Percentiles rank a stretch among this genome's conserved stretches.
Conservation (phyloP, 2,888 invertebrate genomes). For the Urechis unicinctus region DNA sequence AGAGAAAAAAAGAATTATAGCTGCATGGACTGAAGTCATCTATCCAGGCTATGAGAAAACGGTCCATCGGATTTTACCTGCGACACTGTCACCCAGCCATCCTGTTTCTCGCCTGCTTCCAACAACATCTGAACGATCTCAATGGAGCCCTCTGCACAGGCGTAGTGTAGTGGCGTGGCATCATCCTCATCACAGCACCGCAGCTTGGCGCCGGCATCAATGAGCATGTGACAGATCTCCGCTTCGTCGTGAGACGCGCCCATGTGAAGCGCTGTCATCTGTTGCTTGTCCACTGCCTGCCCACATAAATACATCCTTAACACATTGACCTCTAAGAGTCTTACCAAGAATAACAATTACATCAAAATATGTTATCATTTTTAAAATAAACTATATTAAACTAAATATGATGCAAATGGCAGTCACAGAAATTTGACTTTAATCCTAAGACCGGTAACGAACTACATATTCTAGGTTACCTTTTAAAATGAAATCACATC, state of each 20-base stretch:
- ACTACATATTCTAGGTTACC: no score
- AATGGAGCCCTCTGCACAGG: conserved; percentile 62
- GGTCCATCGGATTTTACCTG: conserved; percentile 21
- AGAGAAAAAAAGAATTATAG: no score
- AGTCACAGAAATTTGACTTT: no score
- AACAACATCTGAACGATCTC: conserved; percentile 58
- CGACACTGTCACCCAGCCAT: conserved; percentile 55
- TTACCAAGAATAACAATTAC: no score
- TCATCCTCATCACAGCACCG: conserved; percentile 40
- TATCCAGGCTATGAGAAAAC: not conserved
- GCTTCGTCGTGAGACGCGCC: conserved; percentile 48
- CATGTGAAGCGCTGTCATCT: conserved; percentile 65
- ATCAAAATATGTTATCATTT: no score
- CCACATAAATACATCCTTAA: no score
- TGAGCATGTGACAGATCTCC: conserved; percentile 37
- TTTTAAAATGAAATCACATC: no score
- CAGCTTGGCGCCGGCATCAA: conserved; percentile 63
- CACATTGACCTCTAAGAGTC: no score
- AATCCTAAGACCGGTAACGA: no score
- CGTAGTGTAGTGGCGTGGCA: conserved; percentile 75
- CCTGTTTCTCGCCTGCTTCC: conserved; percentile 57
- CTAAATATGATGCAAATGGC: no score
- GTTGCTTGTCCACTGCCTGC: conserved; percentile 62
- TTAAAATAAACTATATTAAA: no score
- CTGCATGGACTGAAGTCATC: no score